These are phyloP conservation scores for Brachirus orientalis DNA, from an alignment of 2,113 vertebrate species.

Conservation along the genomic window DNA sequence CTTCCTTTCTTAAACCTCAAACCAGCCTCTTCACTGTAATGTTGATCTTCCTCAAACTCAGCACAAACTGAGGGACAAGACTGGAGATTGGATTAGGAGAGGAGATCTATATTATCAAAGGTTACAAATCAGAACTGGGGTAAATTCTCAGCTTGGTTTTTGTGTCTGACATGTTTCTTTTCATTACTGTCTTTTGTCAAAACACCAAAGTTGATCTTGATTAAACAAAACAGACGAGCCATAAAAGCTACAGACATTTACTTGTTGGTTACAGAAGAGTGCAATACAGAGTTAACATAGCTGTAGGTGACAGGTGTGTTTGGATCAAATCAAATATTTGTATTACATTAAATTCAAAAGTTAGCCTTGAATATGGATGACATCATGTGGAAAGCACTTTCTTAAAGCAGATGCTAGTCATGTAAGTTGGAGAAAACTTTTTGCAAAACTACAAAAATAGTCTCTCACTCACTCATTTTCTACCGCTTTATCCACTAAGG, in stretches of 20 bases:
- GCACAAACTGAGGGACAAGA: no score
- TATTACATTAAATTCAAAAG: no score
- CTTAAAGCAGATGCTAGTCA: background rate
- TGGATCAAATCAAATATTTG: background rate
- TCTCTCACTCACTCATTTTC: no score
- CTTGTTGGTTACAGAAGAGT: constrained; percentile 50
- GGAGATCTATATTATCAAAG: no score
- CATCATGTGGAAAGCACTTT: background rate
- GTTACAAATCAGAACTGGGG: no score
- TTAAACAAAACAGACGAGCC: constrained; percentile 5
- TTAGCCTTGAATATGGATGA: no score
- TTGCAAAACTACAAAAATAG: constrained; percentile 53
- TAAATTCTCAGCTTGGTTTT: no score
- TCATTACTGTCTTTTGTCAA: background rate
- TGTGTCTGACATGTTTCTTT: no score
- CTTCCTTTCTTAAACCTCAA: constrained; percentile 10
- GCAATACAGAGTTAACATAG: constrained; percentile 27
- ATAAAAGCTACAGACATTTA: constrained; percentile 48
- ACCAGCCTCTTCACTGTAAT: constrained; percentile 5
- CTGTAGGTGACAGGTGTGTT: constrained; percentile 26
- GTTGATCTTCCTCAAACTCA: no score
- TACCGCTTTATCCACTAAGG: no score
- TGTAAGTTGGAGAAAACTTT: no score
- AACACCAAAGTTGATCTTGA: background rate
- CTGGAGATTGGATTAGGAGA: no score